Evolutionary conservation across 2,113 vertebrate species (phyloP), one percentile per base, ranked within the genome.

Genomic region (Uria lomvia): DNA sequence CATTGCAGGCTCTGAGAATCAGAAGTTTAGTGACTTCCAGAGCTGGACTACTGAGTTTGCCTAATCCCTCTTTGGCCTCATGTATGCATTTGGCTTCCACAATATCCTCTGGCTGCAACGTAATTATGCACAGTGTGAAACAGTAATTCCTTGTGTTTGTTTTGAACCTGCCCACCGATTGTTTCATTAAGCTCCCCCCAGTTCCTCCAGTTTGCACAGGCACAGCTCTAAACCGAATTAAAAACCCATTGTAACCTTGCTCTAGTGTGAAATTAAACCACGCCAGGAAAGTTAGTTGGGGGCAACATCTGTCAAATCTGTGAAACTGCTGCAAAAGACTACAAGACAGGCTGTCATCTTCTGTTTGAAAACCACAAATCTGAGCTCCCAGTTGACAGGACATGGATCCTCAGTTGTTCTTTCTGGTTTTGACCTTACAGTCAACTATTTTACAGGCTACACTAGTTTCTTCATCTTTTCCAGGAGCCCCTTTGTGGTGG

Each of bases 331-430:
- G 88, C 55, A 85, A 73, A 95, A 83, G 59, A 34, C 38, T 78
- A 45, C 27, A 65, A 62, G 34, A 62, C 4, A 27, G 29, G 50
- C 53, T 86, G 58, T 63, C 66, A 74, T 80, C 26, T 82, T 75
- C 49, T 85, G 87, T 92, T 96, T 65, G 56, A 77, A 94, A 91
- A 66, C 29, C 50, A 91, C 73, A 94, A 74, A 90, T 70, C 74
- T 90, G 89, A 88, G 55, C n/a, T 96, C 55, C 50, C 50, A 30
- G 26, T 24, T 79, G 74, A 80, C 50, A 76, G 55, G 42, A 76
- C 56, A 62, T 0, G 7, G 50, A 91, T 75, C 43, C 21, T 77
- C 58, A 13, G 50, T 62, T 85, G 43, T n/a, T 86, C 68, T 77
- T 86, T 81, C 75, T 75, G 49, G 29, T 71, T 97, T 56, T 93